Conservation (phyloP, 1,140 invertebrate genomes). For the Amyelois transitella region DNA sequence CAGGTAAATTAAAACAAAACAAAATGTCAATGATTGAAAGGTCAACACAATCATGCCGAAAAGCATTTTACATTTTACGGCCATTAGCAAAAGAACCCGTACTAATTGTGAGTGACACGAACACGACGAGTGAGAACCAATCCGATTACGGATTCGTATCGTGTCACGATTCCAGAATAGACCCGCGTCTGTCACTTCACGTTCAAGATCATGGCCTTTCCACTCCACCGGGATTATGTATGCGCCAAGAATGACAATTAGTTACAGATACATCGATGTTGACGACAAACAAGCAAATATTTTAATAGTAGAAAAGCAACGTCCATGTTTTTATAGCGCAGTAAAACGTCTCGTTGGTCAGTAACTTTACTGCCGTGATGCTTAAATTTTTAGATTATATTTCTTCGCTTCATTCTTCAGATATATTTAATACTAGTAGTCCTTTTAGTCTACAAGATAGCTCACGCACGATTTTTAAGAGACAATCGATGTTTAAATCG, state of each 20-base stretch:
- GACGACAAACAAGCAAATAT: slow-evolving; percentile 27
- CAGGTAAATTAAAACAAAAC: too few relatives aligned
- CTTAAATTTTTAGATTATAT: slow-evolving; percentile 1
- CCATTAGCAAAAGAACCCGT: slow-evolving; percentile 10
- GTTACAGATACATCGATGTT: slow-evolving; percentile 21
- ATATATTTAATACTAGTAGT: too few relatives aligned
- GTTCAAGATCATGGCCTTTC: slow-evolving; percentile 52
- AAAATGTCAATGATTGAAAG: too few relatives aligned
- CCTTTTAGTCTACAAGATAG: too few relatives aligned
- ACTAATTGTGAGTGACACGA: not conserved
- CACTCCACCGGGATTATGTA: slow-evolving; percentile 43
- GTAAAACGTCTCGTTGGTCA: slow-evolving; percentile 4
- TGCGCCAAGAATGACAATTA: slow-evolving; percentile 51
- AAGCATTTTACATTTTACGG: not conserved
- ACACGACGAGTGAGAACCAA: slow-evolving; percentile 8
- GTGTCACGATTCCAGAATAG: slow-evolving; percentile 28
- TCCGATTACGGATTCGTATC: slow-evolving; percentile 25
- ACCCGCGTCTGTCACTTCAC: slow-evolving; percentile 25
- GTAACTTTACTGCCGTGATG: not conserved
- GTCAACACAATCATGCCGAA: not conserved
- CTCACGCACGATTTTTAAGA: too few relatives aligned
- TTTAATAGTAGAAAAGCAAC: slow-evolving; percentile 13
- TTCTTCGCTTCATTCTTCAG: too few relatives aligned
- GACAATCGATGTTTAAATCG: too few relatives aligned
- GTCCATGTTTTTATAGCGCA: slow-evolving; percentile 13